Percentiles rank a stretch among this genome's conserved stretches.
Evolutionary conservation across 2,797 vertebrate genomes (phyloP).

Genomic region (Halcyon chelicuti): DNA sequence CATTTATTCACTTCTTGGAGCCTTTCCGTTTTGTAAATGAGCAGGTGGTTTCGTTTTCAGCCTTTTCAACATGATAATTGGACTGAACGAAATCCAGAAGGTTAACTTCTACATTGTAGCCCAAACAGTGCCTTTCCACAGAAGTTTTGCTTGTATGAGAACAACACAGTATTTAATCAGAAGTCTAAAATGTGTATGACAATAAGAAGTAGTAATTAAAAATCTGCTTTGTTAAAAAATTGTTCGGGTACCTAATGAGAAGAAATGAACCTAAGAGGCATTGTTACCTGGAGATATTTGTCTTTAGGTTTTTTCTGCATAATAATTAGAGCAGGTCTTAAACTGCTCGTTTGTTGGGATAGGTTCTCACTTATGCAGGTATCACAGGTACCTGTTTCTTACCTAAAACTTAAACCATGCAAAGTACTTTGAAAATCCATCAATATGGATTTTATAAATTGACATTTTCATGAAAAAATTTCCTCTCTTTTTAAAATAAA

Average conservation of each 20-base stretch:
- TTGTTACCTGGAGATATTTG: not conserved
- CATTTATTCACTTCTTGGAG: not conserved
- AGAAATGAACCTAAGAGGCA: not conserved
- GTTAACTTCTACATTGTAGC: rapidly evolving
- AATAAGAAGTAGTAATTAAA: not conserved
- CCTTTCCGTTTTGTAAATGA: not conserved
- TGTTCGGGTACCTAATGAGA: not conserved
- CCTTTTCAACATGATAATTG: not conserved
- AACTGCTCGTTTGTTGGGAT: not conserved
- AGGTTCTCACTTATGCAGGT: not conserved
- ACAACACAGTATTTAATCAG: not conserved
- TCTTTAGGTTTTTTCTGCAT: not conserved
- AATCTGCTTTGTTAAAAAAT: not conserved
- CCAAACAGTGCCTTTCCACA: not conserved
- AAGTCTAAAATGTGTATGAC: not conserved
- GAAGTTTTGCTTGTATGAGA: not conserved
- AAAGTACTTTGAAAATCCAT: not conserved
- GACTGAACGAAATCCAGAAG: not conserved
- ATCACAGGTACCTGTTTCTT: not conserved
- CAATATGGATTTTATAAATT: not conserved
- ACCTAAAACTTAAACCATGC: not conserved
- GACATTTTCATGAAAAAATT: not conserved
- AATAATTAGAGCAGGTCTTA: not conserved
- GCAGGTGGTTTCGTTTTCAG: not conserved
- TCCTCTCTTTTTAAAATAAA: not conserved